These are phyloP conservation scores for Staurois parvus DNA, from an alignment of 2,797 vertebrate species.

Conservation along the genomic window DNA sequence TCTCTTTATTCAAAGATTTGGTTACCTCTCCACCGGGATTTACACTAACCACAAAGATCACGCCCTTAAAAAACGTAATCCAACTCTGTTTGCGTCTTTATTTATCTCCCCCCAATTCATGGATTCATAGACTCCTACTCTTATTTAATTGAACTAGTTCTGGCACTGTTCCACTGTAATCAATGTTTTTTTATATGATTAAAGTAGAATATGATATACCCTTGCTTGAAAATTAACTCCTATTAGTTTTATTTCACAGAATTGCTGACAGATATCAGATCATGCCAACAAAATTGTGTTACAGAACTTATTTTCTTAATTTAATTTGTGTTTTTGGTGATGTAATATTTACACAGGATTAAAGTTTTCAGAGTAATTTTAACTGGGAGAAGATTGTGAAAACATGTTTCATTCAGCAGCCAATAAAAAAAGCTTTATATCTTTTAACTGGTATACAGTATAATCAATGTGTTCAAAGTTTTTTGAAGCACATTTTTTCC, in stretches of 20 bases:
- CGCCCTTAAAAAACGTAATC: slow-evolving; percentile 34
- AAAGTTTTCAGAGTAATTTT: not conserved
- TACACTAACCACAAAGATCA: slow-evolving; percentile 30
- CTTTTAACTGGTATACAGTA: no score
- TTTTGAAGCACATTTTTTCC: no score
- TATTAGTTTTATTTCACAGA: slow-evolving; percentile 31
- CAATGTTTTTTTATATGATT: slow-evolving; percentile 43
- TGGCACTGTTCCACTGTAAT: slow-evolving; percentile 45
- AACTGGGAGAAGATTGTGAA: not conserved
- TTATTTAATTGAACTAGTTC: slow-evolving; percentile 12
- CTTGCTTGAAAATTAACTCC: slow-evolving; percentile 10
- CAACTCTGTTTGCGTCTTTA: slow-evolving; percentile 14
- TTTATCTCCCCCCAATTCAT: slow-evolving; percentile 11
- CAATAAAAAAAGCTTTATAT: not conserved
- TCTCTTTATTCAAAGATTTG: not conserved
- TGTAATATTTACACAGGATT: not conserved
- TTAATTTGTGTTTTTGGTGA: not conserved
- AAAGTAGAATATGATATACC: slow-evolving; percentile 38
- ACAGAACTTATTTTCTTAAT: not conserved
- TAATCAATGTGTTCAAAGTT: no score
- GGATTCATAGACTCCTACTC: slow-evolving; percentile 28
- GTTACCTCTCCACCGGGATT: slow-evolving; percentile 6
- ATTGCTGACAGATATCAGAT: slow-evolving; percentile 26
- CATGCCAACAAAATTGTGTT: slow-evolving; percentile 9
- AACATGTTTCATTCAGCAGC: not conserved